phyloP scores from a whole-genome alignment of 2,888 invertebrate genomes.

The Parthenolecanium corni region DNA sequence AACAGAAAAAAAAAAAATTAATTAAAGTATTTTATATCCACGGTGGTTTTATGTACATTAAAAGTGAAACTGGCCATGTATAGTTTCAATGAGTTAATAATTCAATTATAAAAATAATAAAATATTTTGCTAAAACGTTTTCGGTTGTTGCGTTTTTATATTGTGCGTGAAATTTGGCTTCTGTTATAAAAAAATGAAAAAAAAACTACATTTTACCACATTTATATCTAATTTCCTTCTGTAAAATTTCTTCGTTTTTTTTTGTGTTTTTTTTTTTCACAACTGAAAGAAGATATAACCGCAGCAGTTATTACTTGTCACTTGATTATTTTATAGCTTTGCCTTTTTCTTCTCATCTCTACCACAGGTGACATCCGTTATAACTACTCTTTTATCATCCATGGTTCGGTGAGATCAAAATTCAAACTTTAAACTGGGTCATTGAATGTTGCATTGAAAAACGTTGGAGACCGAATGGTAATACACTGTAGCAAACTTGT shows the following conservation, averaged over 20 bases:
- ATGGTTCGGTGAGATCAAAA: conserved; percentile 14
- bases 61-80: not conserved
- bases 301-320: not conserved
- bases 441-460: not conserved
- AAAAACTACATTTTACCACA: no score
- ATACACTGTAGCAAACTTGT: no score
- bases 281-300: not conserved
- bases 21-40: not conserved
- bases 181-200: no score
- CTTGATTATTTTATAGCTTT: not conserved
- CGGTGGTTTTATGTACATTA: not conserved
- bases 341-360: not conserved
- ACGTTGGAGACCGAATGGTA: no score
- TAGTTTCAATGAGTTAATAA: not conserved
- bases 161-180: no score
- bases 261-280: no score
- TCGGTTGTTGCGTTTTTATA: no score
- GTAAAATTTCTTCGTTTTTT: no score
- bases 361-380: conserved; percentile 19
- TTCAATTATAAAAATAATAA: not conserved
- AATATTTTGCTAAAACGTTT: no score
- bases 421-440: conserved; percentile 11
- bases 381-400: conserved; percentile 7
- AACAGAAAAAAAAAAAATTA: not conserved
- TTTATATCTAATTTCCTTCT: no score